Percentiles rank a stretch among this genome's conserved stretches.
These are phyloP conservation scores for Zosterops hypoxanthus DNA, from an alignment of 2,113 vertebrate species.

Conservation along the genomic window DNA sequence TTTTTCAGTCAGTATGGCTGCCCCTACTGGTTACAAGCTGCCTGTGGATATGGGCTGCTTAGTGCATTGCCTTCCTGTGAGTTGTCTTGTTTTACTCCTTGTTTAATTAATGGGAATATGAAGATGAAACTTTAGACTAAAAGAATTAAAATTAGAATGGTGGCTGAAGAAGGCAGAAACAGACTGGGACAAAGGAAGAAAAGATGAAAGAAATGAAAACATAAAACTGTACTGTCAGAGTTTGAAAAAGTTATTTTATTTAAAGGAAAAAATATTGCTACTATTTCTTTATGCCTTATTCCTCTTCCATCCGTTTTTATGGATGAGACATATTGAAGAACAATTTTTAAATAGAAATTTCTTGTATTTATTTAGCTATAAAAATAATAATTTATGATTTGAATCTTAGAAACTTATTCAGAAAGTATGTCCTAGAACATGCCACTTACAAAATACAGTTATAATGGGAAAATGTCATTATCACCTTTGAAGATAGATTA, in stretches of 20 bases:
- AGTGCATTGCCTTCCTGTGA: neutral
- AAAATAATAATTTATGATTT: neutral
- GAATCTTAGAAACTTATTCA: neutral
- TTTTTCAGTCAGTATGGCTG: accelerated
- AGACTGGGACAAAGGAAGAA: neutral
- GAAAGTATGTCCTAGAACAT: neutral
- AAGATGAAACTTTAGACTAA: neutral
- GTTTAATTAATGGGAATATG: neutral
- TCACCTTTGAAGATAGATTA: neutral
- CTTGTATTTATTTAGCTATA: neutral
- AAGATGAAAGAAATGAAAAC: neutral
- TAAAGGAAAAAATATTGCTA: neutral
- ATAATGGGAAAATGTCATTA: neutral
- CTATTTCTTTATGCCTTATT: neutral
- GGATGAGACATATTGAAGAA: neutral
- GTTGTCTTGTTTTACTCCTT: neutral
- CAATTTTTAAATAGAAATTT: neutral
- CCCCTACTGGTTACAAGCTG: neutral
- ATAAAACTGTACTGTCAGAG: neutral
- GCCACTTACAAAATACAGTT: neutral
- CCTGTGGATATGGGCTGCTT: neutral
- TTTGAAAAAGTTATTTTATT: neutral
- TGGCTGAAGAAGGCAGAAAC: neutral
- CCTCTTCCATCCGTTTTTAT: neutral
- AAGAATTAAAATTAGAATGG: neutral